Evolutionary conservation across 1,140 invertebrate species (phyloP).

Genomic region (Hirudo medicinalis): DNA sequence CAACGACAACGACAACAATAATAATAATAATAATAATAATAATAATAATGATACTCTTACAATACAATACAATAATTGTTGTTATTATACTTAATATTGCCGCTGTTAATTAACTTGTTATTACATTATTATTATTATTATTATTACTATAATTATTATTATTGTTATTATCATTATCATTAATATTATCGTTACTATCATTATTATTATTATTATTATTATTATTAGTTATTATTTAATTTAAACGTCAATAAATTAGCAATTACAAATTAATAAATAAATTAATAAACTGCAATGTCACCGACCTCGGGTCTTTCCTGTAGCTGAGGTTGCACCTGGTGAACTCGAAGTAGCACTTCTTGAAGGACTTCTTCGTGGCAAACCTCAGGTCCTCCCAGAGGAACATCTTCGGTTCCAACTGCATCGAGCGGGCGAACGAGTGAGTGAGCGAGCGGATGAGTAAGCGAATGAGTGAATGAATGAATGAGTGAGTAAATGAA

Average conservation of each 20-base stretch:
- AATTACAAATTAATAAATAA: too few species aligned
- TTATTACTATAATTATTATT: too few species aligned
- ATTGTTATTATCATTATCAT: too few species aligned
- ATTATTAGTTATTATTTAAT: too few species aligned
- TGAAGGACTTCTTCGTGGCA: slow-evolving; percentile 64
- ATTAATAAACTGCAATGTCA: too few species aligned
- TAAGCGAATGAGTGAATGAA: background rate
- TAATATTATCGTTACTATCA: too few species aligned
- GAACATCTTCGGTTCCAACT: slow-evolving; percentile 48
- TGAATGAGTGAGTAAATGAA: background rate
- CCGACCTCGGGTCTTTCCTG: slow-evolving; percentile 62
- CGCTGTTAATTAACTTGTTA: too few species aligned
- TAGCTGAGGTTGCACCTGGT: slow-evolving; percentile 60
- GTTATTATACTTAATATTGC: too few species aligned
- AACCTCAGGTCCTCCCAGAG: slow-evolving; percentile 59
- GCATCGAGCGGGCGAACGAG: background rate
- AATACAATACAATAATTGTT: background rate
- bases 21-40: background rate
- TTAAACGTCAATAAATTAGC: too few species aligned
- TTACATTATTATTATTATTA: too few species aligned
- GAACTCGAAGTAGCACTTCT: slow-evolving; percentile 62
- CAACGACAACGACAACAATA: background rate
- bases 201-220: too few species aligned
- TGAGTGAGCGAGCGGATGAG: background rate
- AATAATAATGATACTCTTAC: background rate